Percentiles rank a stretch among this genome's conserved stretches.
These are phyloP conservation scores for Drosophila ogumai DNA, from an alignment of 1,140 invertebrate genomes.

Conservation along the genomic window DNA sequence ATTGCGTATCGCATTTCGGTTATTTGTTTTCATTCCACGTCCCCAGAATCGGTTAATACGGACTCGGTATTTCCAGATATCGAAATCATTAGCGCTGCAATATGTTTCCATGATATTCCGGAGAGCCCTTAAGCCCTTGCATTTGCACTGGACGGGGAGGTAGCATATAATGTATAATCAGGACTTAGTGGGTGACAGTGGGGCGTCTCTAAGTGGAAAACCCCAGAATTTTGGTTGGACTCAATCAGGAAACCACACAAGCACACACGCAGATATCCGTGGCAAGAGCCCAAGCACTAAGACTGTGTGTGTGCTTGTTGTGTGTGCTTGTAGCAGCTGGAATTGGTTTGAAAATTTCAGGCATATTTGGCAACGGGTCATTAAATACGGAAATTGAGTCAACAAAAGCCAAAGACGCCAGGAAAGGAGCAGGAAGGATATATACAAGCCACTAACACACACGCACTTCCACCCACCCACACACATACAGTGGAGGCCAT, in stretches of 20 bases:
- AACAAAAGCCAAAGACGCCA: slow-evolving; percentile 79
- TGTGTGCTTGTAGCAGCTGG: slow-evolving; percentile 26
- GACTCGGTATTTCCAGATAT: slow-evolving; percentile 11
- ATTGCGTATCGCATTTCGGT: slow-evolving; percentile 78
- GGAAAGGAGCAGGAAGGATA: slow-evolving; percentile 66
- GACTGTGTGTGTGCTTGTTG: not conserved
- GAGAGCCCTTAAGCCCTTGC: slow-evolving; percentile 40
- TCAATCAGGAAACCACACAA: slow-evolving; percentile 51
- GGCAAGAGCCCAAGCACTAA: slow-evolving; percentile 7
- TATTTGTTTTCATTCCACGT: slow-evolving; percentile 74
- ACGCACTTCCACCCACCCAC: slow-evolving; percentile 41
- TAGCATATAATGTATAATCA: slow-evolving; percentile 24
- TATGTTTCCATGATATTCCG: slow-evolving; percentile 56
- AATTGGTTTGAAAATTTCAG: slow-evolving; percentile 72
- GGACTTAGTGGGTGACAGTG: slow-evolving; percentile 12
- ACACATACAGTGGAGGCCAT: not conserved
- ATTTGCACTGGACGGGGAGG: slow-evolving; percentile 8
- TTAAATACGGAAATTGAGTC: slow-evolving; percentile 84
- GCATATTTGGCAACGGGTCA: slow-evolving; percentile 81
- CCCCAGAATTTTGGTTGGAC: slow-evolving; percentile 25
- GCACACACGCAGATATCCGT: slow-evolving; percentile 7
- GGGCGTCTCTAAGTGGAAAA: slow-evolving; percentile 19
- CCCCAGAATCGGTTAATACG: slow-evolving; percentile 24
- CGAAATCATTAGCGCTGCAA: slow-evolving; percentile 45
- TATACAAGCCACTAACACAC: slow-evolving; percentile 60